These are phyloP conservation scores for Dione juno DNA, from an alignment of 2,888 invertebrate genomes.

Conservation along the genomic window DNA sequence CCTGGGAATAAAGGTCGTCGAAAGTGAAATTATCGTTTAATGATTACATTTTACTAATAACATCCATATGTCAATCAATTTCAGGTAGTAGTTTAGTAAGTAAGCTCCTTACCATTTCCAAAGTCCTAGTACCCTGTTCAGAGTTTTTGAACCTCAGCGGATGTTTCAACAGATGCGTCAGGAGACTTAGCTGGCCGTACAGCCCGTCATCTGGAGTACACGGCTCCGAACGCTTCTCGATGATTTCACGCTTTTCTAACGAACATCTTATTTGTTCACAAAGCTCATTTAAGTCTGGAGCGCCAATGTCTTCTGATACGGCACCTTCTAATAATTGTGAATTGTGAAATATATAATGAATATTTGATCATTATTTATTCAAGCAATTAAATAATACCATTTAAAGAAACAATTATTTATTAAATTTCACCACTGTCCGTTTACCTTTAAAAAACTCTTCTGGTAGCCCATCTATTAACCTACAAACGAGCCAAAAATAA, in stretches of 20 bases:
- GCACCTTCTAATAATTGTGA: constrained; percentile 60
- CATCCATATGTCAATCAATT: too few relatives aligned
- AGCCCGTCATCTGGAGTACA: constrained; percentile 95
- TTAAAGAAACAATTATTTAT: background rate
- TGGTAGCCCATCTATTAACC: constrained; percentile 93
- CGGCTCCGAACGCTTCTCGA: constrained; percentile 90
- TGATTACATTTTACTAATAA: too few relatives aligned
- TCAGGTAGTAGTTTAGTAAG: too few relatives aligned
- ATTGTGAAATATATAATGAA: background rate
- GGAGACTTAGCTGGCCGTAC: constrained; percentile 92
- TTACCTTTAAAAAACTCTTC: constrained; percentile 90
- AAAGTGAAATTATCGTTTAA: too few relatives aligned
- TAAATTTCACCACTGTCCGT: background rate
- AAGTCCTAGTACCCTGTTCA: constrained; percentile 87
- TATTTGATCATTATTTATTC: too few relatives aligned
- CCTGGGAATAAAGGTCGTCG: constrained; percentile 62
- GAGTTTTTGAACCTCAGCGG: constrained; percentile 93
- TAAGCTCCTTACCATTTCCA: constrained; percentile 79
- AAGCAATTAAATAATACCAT: background rate
- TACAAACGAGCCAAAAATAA: constrained; percentile 96
- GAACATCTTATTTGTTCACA: constrained; percentile 89
- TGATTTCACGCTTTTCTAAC: constrained; percentile 89
- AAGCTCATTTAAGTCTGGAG: constrained; percentile 87
- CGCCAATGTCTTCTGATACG: constrained; percentile 76
- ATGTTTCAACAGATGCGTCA: constrained; percentile 94